These are phyloP conservation scores for Drosophila picticornis DNA, from an alignment of 2,888 invertebrate species.

Conservation along the genomic window DNA sequence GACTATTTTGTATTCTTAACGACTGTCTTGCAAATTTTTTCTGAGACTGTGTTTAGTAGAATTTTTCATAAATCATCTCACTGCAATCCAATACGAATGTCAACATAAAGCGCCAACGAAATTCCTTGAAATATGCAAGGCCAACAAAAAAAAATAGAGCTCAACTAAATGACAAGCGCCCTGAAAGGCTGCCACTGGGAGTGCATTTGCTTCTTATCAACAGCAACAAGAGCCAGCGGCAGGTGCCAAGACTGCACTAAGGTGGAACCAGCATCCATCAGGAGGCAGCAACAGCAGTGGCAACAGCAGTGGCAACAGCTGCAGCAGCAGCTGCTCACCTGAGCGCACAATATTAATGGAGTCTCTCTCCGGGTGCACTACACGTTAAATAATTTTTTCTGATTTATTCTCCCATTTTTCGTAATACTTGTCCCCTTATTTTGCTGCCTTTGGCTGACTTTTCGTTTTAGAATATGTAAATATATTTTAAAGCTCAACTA, in stretches of 20 bases:
- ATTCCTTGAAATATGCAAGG: conserved; percentile 54
- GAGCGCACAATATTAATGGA: conserved; percentile 73
- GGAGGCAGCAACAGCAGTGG: conserved; percentile 25
- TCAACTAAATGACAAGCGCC: conserved; percentile 52
- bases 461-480: conserved; percentile 54
- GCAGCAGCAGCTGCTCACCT: conserved; percentile 40
- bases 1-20: conserved; percentile 10
- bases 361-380: conserved; percentile 31
- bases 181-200: conserved; percentile 63
- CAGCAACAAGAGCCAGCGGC: conserved; percentile 27
- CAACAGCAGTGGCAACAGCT: conserved; percentile 16
- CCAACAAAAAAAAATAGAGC: conserved; percentile 21
- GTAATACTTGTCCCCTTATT: conserved; percentile 16
- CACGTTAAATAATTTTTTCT: conserved; percentile 41
- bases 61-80: conserved; percentile 60
- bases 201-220: conserved; percentile 61
- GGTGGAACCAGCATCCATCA: conserved; percentile 52
- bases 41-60: conserved; percentile 41
- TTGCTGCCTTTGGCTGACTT: conserved; percentile 24
- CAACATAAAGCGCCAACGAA: conserved; percentile 51
- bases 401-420: conserved; percentile 13
- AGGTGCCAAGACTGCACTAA: conserved; percentile 34
- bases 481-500: conserved; percentile 50
- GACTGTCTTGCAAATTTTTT: conserved; percentile 32
- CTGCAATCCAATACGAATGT: conserved; percentile 54